Percentiles rank a stretch among this genome's conserved stretches.
Evolutionary conservation across 2,888 invertebrate genomes (phyloP).

Genomic region (Didymodactylos carnosus): DNA sequence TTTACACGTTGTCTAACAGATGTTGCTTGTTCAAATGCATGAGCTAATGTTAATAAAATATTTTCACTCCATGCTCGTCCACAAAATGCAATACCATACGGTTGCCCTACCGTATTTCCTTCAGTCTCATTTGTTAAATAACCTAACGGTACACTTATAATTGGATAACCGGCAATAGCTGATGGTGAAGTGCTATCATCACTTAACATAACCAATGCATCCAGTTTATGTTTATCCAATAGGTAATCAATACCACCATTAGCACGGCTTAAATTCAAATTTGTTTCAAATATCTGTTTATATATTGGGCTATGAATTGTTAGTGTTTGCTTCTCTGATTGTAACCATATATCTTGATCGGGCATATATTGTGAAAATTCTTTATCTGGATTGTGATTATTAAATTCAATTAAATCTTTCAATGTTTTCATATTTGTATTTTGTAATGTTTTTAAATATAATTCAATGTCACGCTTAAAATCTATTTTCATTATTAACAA

Average conservation of each 20-base stretch:
- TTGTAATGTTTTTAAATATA: neutral
- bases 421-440: neutral
- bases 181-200: no score
- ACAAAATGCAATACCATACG: neutral
- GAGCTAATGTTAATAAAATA: neutral
- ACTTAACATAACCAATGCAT: no score
- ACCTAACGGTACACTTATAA: neutral
- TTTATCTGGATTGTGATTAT: neutral
- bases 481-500: neutral
- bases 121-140: neutral
- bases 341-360: neutral
- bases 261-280: no score
- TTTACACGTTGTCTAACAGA: neutral
- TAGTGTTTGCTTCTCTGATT: neutral
- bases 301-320: neutral
- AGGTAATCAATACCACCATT: neutral
- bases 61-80: neutral
- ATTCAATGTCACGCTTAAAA: neutral
- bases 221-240: no score
- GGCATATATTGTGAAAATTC: neutral
- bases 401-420: neutral
- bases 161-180: neutral
- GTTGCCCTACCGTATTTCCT: no score
- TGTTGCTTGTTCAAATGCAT: neutral
- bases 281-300: no score